These are phyloP conservation scores for Nematolebias whitei DNA, from an alignment of 2,113 vertebrate species.

Conservation along the genomic window DNA sequence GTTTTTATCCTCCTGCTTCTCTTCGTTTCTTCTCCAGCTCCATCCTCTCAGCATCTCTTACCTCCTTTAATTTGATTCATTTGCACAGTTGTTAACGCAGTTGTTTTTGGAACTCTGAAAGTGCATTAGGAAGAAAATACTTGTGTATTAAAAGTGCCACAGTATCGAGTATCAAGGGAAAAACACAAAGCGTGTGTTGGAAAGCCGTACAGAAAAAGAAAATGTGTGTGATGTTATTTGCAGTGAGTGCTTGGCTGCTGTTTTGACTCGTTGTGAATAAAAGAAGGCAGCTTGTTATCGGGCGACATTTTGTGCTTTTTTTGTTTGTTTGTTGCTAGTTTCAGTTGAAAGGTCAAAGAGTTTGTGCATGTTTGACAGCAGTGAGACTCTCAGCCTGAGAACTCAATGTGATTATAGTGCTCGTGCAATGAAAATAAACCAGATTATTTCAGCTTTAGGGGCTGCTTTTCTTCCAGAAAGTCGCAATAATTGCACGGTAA, in stretches of 20 bases:
- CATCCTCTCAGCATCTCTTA: slow-evolving; percentile 32
- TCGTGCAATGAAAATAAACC: slow-evolving; percentile 32
- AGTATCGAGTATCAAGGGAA: not conserved
- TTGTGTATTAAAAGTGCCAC: slow-evolving; percentile 1
- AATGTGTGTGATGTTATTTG: slow-evolving; percentile 2
- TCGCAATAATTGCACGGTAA: slow-evolving; percentile 50
- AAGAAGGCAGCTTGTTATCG: not conserved
- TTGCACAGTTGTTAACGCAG: not conserved
- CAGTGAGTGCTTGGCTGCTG: slow-evolving; percentile 10
- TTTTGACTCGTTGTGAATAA: not conserved
- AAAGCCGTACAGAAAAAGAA: not conserved
- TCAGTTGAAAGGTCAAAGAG: slow-evolving; percentile 42
- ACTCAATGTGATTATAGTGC: slow-evolving; percentile 51
- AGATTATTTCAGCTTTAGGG: slow-evolving; percentile 36
- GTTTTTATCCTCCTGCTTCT: slow-evolving; percentile 9
- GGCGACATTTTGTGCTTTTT: not conserved
- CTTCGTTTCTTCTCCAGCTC: slow-evolving; percentile 6
- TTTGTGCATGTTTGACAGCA: slow-evolving; percentile 20
- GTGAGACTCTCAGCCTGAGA: slow-evolving; percentile 47
- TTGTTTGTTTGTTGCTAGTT: not conserved
- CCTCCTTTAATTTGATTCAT: slow-evolving; percentile 44
- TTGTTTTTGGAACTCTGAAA: slow-evolving; percentile 8
- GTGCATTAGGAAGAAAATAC: not conserved
- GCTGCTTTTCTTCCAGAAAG: slow-evolving; percentile 7
- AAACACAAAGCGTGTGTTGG: not conserved